Evolutionary conservation across 2,888 invertebrate species (phyloP).

Genomic region (Scaptomyza tumidula): DNA sequence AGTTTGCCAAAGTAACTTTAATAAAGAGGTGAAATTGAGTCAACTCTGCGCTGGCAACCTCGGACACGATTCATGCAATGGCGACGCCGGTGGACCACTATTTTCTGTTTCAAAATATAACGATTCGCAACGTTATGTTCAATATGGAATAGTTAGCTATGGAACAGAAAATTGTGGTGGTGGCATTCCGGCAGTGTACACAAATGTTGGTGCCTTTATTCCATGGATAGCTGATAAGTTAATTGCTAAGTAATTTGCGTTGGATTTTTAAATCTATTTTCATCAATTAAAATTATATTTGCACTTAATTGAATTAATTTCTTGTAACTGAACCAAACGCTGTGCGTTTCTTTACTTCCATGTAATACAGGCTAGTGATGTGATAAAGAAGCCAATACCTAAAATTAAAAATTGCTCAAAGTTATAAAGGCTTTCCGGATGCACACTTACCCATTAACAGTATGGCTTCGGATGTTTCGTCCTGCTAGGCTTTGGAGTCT

Average conservation of each 20-base stretch:
- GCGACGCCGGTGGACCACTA: constrained; percentile 45
- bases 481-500: constrained; percentile 81
- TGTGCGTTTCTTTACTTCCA: no score
- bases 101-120: background rate
- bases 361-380: constrained; percentile 79
- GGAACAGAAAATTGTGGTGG: fast-evolving
- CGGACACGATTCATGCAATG: constrained; percentile 13
- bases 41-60: constrained; percentile 34
- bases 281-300: background rate
- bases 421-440: background rate
- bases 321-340: constrained; percentile 75
- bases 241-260: background rate
- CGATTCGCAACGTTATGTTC: background rate
- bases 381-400: constrained; percentile 83
- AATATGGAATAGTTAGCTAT: constrained; percentile 39
- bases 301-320: constrained; percentile 54
- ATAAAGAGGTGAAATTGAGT: background rate
- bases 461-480: constrained; percentile 81
- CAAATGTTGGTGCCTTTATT: constrained; percentile 29
- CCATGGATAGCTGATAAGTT: constrained; percentile 42
- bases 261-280: background rate
- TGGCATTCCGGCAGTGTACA: constrained; percentile 27
- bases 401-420: constrained; percentile 15
- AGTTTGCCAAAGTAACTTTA: background rate
- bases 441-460: constrained; percentile 75